Percentiles rank a stretch among this genome's conserved stretches.
phyloP scores from a whole-genome alignment of 35 echinoderm and acorn worm genomes.

The Anneissia japonica region DNA sequence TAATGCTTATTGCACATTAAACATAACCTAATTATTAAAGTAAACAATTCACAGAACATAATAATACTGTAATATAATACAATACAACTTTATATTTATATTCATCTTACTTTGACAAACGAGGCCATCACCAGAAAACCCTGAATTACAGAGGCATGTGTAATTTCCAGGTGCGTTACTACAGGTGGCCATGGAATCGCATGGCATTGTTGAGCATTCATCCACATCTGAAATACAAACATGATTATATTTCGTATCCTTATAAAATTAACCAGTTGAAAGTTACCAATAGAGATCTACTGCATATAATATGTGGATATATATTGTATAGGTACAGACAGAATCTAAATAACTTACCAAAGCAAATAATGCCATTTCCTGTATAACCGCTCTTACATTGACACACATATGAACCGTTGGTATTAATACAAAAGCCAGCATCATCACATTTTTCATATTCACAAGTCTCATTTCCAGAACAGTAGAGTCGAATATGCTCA shows the following conservation, averaged over 20 bases:
- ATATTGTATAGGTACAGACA: no score
- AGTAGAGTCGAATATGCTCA: not conserved
- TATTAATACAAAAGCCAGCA: conserved; percentile 20
- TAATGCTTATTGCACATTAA: no score
- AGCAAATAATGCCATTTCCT: conserved; percentile 26
- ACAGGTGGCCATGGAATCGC: conserved; percentile 1
- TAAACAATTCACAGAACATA: no score
- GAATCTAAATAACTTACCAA: conserved; percentile 12
- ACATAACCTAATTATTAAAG: no score
- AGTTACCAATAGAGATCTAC: no score
- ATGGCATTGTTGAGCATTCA: not conserved
- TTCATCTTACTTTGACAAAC: conserved; percentile 1
- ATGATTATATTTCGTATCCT: not conserved
- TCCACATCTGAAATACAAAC: conserved; percentile 1
- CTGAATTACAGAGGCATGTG: conserved; percentile 6
- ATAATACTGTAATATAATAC: no score
- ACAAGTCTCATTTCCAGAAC: not conserved
- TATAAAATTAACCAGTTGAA: no score
- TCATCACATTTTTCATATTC: conserved; percentile 12
- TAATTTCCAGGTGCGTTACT: conserved; percentile 7
- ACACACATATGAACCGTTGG: conserved; percentile 25
- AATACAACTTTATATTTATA: no score
- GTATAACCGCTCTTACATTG: conserved; percentile 29
- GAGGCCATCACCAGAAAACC: not conserved
- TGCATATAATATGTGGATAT: no score